Evolutionary conservation across 2,888 invertebrate genomes (phyloP), one percentile per base, ranked within the genome.

Genomic region (Chymomyza caudatula): DNA sequence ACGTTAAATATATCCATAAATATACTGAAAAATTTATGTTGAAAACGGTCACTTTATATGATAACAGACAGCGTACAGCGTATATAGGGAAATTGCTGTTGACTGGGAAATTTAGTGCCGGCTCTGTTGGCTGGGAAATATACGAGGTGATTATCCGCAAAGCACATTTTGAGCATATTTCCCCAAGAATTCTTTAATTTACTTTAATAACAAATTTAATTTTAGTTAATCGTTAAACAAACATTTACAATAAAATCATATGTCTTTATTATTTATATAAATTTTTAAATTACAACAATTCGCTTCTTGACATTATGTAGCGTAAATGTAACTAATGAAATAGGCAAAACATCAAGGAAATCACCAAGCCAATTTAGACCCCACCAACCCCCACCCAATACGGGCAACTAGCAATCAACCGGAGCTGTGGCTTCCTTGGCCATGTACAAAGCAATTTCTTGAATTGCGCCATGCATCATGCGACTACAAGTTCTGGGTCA

Each of bases 401-500:
- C 43, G 6, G n/a, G 15, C 15, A n/a, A n/a, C 13, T n/a, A 17
- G 19, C 4, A 19, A 47, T 19, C 15, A 47, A 49, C 20, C 5
- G 29, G 29, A 1, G 8, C 11, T 47, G 29, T 3, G 22, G 22
- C n/a, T 20, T 42, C 58, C 58, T 66, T 60, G 47, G 54, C 56
- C 37, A 60, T 47, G 47, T 19, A 37, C 29, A 37, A 11, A 15
- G 47, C 47, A 17, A 19, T 54, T 56, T 54, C 68, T 49, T 64
- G 65, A 11, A 37, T 37, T 37, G 11, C 44, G 17, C 5, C 15
- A 8, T 47, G 47, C 47, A 8, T 8, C 29, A 37, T 37, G 29
- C 29, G 29, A 47, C 17, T 17, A 60, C 82, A 85, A 85, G 82
- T 82, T 79, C 82, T 79, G 79, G 85, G 79, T 76, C 85, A 85